Percentiles rank a stretch among this genome's conserved stretches.
Evolutionary conservation across 2,113 vertebrate genomes (phyloP).

Genomic region (Ornithorhynchus anatinus): DNA sequence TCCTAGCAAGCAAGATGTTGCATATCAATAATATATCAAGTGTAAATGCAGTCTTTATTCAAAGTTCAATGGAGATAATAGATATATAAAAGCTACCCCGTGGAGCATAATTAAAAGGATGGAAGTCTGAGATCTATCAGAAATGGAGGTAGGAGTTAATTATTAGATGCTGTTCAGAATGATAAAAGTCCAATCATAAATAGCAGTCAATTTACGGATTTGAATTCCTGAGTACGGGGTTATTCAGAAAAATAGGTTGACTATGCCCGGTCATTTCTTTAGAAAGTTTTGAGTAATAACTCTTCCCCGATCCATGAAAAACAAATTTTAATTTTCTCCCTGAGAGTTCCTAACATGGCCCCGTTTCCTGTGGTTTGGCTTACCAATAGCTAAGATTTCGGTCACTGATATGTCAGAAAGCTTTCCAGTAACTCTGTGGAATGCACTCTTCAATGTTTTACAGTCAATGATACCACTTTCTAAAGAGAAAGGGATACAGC

Average conservation of each 20-base stretch:
- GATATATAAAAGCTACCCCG: slow-evolving; percentile 28
- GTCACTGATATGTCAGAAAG: slow-evolving; percentile 48
- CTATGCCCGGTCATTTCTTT: slow-evolving; percentile 40
- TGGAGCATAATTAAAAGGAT: slow-evolving; percentile 47
- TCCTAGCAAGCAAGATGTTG: slow-evolving; percentile 5
- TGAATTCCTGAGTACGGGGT: slow-evolving; percentile 21
- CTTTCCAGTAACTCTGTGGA: slow-evolving; percentile 67
- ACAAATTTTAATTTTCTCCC: slow-evolving; percentile 39
- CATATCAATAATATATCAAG: slow-evolving; percentile 37
- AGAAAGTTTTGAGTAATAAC: slow-evolving; percentile 34
- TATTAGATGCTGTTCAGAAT: slow-evolving; percentile 25
- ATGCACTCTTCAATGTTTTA: slow-evolving; percentile 34
- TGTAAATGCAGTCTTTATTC: slow-evolving; percentile 38
- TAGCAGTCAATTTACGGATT: slow-evolving; percentile 27
- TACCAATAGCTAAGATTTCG: slow-evolving; percentile 46
- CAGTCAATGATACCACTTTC: slow-evolving; percentile 51
- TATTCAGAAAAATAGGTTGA: slow-evolving; percentile 32
- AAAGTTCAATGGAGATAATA: slow-evolving; percentile 16
- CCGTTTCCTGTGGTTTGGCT: slow-evolving; percentile 61
- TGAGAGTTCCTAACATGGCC: slow-evolving; percentile 58
- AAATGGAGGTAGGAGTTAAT: slow-evolving; percentile 5
- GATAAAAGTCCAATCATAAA: slow-evolving; percentile 37
- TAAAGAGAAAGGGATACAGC: background rate
- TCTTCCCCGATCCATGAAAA: slow-evolving; percentile 20
- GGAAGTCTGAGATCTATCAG: slow-evolving; percentile 18